phyloP scores from a whole-genome alignment of 2,113 vertebrate genomes.

The Bucco capensis region DNA sequence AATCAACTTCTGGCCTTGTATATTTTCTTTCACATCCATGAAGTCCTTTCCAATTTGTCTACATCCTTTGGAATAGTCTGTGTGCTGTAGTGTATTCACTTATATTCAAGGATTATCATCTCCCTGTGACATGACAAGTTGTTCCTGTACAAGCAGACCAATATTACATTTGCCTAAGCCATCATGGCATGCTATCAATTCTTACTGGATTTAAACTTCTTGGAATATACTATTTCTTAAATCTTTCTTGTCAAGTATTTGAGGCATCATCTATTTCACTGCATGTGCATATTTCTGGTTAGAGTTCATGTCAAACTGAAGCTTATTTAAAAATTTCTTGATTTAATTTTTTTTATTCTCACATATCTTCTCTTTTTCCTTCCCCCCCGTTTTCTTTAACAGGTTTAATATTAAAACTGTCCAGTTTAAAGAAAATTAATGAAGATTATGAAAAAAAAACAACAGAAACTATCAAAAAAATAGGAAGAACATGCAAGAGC shows the following conservation, averaged over 20 bases:
- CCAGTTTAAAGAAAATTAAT: neutral
- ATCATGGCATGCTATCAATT: neutral
- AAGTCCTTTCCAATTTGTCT: constrained; percentile 29
- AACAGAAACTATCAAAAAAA: neutral
- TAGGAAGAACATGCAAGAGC: neutral
- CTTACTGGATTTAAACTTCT: neutral
- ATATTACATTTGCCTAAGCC: neutral
- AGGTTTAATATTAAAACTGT: neutral
- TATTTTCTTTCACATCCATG: constrained; percentile 24
- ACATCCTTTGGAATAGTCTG: neutral
- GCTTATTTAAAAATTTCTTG: neutral
- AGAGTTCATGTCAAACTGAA: neutral
- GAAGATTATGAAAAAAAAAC: neutral
- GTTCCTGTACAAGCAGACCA: neutral
- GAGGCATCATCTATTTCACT: neutral
- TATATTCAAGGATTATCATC: neutral
- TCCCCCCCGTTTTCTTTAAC: no score
- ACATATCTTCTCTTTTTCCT: neutral
- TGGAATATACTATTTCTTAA: neutral
- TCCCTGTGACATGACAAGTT: neutral
- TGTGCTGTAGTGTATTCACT: neutral
- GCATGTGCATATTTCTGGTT: neutral
- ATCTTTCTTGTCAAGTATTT: neutral
- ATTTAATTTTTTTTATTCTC: neutral
- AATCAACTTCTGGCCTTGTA: constrained; percentile 25